A percentile compares a stretch with the other conserved stretches of the same genome.
These are phyloP conservation scores for Sardina pilchardus DNA, from an alignment of 2,113 vertebrate species.

Conservation along the genomic window DNA sequence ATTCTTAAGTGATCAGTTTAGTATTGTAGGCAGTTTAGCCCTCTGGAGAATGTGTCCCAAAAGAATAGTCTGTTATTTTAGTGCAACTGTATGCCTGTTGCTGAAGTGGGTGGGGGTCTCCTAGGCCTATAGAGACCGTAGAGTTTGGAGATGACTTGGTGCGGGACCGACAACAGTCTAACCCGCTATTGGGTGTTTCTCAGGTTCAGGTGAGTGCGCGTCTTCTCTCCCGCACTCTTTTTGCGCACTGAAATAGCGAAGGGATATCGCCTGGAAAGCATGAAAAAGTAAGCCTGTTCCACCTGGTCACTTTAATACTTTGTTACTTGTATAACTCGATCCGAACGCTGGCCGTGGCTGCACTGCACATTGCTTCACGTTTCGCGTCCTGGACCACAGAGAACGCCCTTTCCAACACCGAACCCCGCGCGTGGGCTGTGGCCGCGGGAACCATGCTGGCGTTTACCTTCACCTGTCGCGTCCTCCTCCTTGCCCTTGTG, in stretches of 20 bases:
- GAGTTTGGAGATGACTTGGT: background rate
- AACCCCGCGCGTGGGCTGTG: slow-evolving; percentile 19
- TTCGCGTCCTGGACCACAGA: background rate
- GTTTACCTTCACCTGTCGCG: slow-evolving; percentile 49
- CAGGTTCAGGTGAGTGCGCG: background rate
- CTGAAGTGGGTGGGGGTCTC: background rate
- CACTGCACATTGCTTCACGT: background rate
- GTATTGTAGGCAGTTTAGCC: too few relatives aligned
- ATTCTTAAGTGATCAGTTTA: too few relatives aligned
- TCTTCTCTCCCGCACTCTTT: background rate
- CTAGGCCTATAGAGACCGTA: background rate
- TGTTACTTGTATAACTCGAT: background rate
- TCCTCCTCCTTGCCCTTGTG: slow-evolving; percentile 52
- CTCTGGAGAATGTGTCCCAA: background rate
- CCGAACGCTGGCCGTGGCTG: background rate
- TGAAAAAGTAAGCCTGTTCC: background rate
- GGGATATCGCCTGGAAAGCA: background rate
- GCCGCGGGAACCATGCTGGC: slow-evolving; percentile 52
- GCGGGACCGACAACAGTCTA: background rate
- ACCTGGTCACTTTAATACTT: background rate
- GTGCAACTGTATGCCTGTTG: background rate
- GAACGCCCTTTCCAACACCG: slow-evolving; percentile 24
- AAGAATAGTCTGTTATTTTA: background rate
- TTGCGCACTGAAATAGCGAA: background rate
- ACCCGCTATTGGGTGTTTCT: background rate